phyloP scores from a whole-genome alignment of 2,888 invertebrate genomes.

The Adela reaumurella region DNA sequence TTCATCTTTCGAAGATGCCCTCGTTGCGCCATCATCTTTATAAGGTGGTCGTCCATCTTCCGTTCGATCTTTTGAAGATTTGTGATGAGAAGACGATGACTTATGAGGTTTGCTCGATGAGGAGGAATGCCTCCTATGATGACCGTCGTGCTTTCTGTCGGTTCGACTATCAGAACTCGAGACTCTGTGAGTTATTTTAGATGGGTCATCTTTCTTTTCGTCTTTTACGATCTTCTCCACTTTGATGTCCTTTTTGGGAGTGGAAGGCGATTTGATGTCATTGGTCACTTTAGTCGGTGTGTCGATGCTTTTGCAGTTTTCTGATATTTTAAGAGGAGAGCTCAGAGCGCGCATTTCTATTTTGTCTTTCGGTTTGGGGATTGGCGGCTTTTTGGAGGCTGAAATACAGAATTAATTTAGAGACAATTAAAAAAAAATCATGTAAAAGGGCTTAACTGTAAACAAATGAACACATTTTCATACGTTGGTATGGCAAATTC shows the following conservation, averaged over 20 bases:
- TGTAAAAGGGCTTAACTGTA: no score
- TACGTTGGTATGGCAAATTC: no score
- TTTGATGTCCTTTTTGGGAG: not conserved
- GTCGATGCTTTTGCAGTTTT: constrained; percentile 32
- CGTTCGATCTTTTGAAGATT: constrained; percentile 11
- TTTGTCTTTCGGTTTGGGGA: constrained; percentile 37
- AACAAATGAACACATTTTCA: no score
- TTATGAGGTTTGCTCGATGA: constrained; percentile 27
- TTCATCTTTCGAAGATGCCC: no score
- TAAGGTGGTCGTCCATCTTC: no score
- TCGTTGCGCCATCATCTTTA: no score
- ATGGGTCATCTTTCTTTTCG: not conserved
- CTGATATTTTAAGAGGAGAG: constrained; percentile 30
- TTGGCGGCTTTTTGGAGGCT: constrained; percentile 23
- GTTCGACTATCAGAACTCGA: constrained; percentile 1
- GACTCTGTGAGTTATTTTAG: not conserved
- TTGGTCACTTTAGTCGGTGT: constrained; percentile 21
- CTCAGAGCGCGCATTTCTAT: constrained; percentile 50
- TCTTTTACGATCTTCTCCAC: constrained; percentile 7
- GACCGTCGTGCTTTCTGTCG: constrained; percentile 23
- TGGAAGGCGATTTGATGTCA: constrained; percentile 15
- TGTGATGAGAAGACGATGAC: constrained; percentile 28
- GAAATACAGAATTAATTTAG: not conserved
- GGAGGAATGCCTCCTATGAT: constrained; percentile 35
- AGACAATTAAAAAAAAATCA: no score